Conservation (phyloP, 2,113 vertebrate species). For the Austrofundulus limnaeus region DNA sequence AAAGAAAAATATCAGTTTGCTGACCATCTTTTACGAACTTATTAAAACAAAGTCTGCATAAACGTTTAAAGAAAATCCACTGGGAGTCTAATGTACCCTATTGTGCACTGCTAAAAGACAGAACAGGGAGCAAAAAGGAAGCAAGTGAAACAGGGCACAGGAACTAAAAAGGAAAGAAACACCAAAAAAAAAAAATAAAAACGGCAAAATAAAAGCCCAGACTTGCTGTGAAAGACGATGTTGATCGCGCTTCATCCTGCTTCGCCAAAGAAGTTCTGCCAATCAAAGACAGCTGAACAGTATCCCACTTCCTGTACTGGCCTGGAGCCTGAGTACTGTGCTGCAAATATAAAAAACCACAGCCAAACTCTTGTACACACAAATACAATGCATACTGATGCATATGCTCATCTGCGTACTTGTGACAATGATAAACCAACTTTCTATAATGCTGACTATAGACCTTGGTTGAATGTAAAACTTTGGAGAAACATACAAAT, state of each 20-base stretch:
- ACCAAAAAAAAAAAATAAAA: constrained; percentile 5
- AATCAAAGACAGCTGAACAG: constrained; percentile 56
- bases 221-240: constrained; percentile 31
- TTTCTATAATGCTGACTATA: not conserved
- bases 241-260: constrained; percentile 46
- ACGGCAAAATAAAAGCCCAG: constrained; percentile 30
- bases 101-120: constrained; percentile 48
- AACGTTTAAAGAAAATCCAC: constrained; percentile 38
- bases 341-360: constrained; percentile 15
- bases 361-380: constrained; percentile 14
- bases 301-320: constrained; percentile 61
- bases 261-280: constrained; percentile 52
- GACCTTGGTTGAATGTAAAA: no score
- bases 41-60: constrained; percentile 47
- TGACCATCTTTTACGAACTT: constrained; percentile 10
- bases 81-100: constrained; percentile 59
- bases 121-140: constrained; percentile 31
- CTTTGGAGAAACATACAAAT: no score
- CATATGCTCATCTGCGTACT: constrained; percentile 5
- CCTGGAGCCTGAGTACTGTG: constrained; percentile 23
- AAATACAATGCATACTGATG: not conserved
- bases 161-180: not conserved
- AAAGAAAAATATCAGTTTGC: constrained; percentile 3
- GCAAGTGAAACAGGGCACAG: constrained; percentile 30
- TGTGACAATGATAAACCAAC: not conserved